A percentile compares a stretch with the other conserved stretches of the same genome.
Conservation (phyloP, 2,888 invertebrate genomes). For the Monochamus alternatus region DNA sequence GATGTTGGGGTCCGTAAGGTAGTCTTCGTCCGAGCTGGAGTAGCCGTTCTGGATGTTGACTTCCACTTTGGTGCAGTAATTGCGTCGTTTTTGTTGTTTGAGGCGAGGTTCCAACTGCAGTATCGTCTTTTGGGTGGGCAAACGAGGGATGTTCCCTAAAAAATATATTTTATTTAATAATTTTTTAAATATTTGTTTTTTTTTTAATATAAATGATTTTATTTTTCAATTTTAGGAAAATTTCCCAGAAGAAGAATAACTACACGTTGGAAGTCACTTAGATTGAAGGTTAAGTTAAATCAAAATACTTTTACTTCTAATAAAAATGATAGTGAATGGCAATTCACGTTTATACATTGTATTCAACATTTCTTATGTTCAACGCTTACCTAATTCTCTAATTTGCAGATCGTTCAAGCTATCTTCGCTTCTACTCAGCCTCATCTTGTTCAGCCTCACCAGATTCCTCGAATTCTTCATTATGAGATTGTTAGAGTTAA, state of each 20-base stretch:
- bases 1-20: slow-evolving; percentile 67
- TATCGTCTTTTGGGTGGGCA: slow-evolving; percentile 48
- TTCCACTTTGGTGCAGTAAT: slow-evolving; percentile 38
- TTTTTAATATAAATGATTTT: too few relatives aligned
- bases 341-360: too few relatives aligned
- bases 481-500: slow-evolving; percentile 48
- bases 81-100: slow-evolving; percentile 37
- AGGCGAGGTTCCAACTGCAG: slow-evolving; percentile 33
- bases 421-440: slow-evolving; percentile 68
- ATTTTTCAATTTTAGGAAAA: too few relatives aligned
- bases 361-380: too few relatives aligned
- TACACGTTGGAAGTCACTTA: too few relatives aligned
- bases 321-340: too few relatives aligned
- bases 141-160: slow-evolving; percentile 38
- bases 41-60: slow-evolving; percentile 37
- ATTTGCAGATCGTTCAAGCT: slow-evolving; percentile 62
- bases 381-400: slow-evolving; percentile 6
- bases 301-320: too few relatives aligned
- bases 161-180: background rate
- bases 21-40: slow-evolving; percentile 58
- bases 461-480: slow-evolving; percentile 60
- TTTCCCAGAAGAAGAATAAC: too few relatives aligned
- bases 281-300: too few relatives aligned
- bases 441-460: slow-evolving; percentile 59
- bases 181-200: too few relatives aligned